Conservation (phyloP, 2,797 vertebrate species). For the Leuciscus waleckii region DNA sequence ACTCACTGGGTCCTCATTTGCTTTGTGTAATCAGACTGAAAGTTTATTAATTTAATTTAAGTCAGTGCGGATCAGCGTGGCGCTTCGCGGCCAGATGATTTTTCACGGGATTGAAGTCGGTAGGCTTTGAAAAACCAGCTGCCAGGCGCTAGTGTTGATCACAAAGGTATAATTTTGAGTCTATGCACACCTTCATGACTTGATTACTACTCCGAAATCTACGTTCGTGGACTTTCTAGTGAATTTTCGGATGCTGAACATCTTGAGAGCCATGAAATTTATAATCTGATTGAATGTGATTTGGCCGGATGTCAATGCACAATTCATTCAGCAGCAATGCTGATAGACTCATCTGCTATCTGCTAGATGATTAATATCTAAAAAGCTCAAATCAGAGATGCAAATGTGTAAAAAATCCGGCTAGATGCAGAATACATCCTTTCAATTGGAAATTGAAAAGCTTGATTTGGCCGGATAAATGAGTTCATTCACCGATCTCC, state of each 20-base stretch:
- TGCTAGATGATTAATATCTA: conserved; percentile 52
- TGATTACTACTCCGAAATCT: neutral
- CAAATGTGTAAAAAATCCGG: conserved; percentile 47
- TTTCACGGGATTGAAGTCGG: conserved; percentile 17
- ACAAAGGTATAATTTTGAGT: conserved; percentile 1
- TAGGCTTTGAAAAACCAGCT: conserved; percentile 22
- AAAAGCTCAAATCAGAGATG: conserved; percentile 41
- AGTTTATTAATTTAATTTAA: conserved; percentile 37
- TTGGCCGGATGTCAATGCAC: conserved; percentile 1
- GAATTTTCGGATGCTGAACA: conserved; percentile 3
- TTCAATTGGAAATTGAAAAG: conserved; percentile 57
- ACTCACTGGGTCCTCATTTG: conserved; percentile 41
- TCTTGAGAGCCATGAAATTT: conserved; percentile 21
- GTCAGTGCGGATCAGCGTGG: conserved; percentile 4
- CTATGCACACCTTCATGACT: neutral
- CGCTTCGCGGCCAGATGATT: neutral
- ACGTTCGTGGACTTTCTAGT: neutral
- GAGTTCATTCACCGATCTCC: conserved; percentile 48
- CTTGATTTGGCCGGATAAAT: conserved; percentile 48
- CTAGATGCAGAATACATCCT: conserved; percentile 51
- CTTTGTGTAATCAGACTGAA: conserved; percentile 38
- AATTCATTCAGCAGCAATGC: conserved; percentile 36
- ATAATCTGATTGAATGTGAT: conserved; percentile 39
- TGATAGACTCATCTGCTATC: conserved; percentile 48
- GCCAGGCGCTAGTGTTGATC: neutral